Conservation (phyloP, 2,797 vertebrate species). For the Manis pentadactyla region DNA sequence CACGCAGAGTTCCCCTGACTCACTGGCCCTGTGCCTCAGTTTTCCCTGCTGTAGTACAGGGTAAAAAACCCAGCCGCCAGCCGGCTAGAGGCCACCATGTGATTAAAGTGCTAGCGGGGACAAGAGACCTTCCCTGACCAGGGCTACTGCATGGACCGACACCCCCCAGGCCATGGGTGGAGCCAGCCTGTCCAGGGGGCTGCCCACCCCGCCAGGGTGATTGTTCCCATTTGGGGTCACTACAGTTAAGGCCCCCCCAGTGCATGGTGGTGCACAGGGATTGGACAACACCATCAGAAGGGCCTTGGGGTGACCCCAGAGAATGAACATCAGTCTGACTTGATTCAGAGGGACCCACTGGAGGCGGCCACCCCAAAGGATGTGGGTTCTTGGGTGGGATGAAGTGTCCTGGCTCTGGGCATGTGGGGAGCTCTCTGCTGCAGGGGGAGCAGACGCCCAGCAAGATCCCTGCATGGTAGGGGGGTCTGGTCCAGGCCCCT, state of each 20-base stretch:
- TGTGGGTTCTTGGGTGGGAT: not conserved
- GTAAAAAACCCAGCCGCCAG: not conserved
- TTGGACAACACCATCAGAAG: fast-evolving
- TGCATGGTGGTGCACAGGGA: fast-evolving
- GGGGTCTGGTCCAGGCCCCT: too few relatives aligned
- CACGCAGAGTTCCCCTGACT: not conserved
- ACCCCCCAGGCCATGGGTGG: too few relatives aligned
- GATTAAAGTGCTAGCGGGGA: not conserved
- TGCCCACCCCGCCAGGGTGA: not conserved
- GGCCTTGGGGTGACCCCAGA: not conserved
- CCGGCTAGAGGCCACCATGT: not conserved
- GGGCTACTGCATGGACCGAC: not conserved
- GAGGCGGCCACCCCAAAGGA: not conserved
- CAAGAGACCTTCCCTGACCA: fast-evolving
- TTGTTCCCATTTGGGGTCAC: not conserved
- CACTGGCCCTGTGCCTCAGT: not conserved
- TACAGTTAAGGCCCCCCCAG: too few relatives aligned
- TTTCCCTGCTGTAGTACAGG: not conserved
- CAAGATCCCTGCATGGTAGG: too few relatives aligned
- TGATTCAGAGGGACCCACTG: not conserved
- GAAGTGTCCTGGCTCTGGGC: not conserved
- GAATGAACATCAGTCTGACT: not conserved
- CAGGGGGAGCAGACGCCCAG: too few relatives aligned
- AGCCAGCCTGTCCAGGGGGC: not conserved
- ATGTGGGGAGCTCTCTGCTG: fast-evolving